These are phyloP conservation scores for Eciton burchellii DNA, from an alignment of 1,140 invertebrate genomes.

Conservation along the genomic window DNA sequence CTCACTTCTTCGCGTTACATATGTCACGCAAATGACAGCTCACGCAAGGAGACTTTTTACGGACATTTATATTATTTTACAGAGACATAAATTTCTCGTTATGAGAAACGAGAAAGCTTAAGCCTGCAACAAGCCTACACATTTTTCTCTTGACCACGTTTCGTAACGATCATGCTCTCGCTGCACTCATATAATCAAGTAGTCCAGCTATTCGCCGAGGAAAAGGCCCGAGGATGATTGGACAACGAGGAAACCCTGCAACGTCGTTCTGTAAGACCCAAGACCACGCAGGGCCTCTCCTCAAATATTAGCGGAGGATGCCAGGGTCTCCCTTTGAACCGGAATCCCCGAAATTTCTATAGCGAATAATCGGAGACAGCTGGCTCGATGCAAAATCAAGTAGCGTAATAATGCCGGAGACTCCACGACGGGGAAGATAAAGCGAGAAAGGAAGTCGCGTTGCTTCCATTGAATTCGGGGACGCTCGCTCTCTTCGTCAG, in stretches of 20 bases:
- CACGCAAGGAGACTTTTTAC: too few relatives aligned
- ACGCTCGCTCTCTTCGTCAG: conserved; percentile 20
- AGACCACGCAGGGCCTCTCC: conserved; percentile 73
- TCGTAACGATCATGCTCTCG: neutral
- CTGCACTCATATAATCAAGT: conserved; percentile 11
- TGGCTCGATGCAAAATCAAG: conserved; percentile 84
- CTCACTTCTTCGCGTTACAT: too few relatives aligned
- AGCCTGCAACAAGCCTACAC: neutral
- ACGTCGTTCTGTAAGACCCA: conserved; percentile 77
- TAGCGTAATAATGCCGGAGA: conserved; percentile 83
- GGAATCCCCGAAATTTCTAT: conserved; percentile 81
- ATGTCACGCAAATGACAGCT: too few relatives aligned
- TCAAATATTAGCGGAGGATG: conserved; percentile 84
- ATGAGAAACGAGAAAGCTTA: too few relatives aligned
- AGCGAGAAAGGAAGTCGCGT: conserved; percentile 71
- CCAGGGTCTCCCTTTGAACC: conserved; percentile 80
- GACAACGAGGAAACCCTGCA: conserved; percentile 52
- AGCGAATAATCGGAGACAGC: conserved; percentile 83
- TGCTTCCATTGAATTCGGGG: conserved; percentile 43
- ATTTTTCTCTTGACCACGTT: neutral
- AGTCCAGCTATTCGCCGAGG: conserved; percentile 28
- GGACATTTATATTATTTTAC: too few relatives aligned
- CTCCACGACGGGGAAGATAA: conserved; percentile 52
- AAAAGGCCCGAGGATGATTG: conserved; percentile 37
- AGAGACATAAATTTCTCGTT: too few relatives aligned